These are phyloP conservation scores for Frieseomelitta varia DNA, from an alignment of 1,140 invertebrate genomes.

Conservation along the genomic window DNA sequence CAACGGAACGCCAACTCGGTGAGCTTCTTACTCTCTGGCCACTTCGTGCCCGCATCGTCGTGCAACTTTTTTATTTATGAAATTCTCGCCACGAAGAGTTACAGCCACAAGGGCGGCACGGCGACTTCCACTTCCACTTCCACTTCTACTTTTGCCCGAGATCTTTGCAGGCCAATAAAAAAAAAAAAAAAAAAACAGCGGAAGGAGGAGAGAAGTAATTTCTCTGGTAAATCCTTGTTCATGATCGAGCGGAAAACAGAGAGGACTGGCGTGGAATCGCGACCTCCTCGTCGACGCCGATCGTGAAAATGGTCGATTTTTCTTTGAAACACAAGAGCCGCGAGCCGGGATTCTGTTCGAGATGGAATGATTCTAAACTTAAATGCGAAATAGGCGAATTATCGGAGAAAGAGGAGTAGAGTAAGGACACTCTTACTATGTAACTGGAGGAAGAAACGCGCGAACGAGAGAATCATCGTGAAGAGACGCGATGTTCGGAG, in stretches of 20 bases:
- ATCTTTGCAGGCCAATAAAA: not conserved
- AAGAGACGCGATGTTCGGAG: constrained; percentile 13
- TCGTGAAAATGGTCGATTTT: not conserved
- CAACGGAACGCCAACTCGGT: constrained; percentile 19
- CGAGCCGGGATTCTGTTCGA: not conserved
- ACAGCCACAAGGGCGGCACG: not conserved
- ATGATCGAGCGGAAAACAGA: not conserved
- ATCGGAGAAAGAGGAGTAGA: not conserved
- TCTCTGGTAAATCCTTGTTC: not conserved
- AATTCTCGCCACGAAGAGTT: constrained; percentile 48
- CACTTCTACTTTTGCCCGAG: not conserved
- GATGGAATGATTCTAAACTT: constrained; percentile 5
- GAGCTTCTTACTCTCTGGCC: constrained; percentile 43
- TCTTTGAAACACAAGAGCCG: not conserved
- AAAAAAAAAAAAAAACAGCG: not conserved
- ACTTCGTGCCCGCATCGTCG: constrained; percentile 5
- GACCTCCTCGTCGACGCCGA: not conserved
- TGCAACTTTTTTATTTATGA: constrained; percentile 63
- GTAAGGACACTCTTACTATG: not conserved
- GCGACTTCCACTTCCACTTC: too few species aligned
- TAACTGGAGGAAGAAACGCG: not conserved
- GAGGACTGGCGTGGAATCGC: not conserved
- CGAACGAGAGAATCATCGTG: not conserved
- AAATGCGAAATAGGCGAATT: constrained; percentile 33
- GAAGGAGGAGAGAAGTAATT: not conserved